phyloP scores from a whole-genome alignment of 2,888 invertebrate species.

The Cheilosia vulpina region DNA sequence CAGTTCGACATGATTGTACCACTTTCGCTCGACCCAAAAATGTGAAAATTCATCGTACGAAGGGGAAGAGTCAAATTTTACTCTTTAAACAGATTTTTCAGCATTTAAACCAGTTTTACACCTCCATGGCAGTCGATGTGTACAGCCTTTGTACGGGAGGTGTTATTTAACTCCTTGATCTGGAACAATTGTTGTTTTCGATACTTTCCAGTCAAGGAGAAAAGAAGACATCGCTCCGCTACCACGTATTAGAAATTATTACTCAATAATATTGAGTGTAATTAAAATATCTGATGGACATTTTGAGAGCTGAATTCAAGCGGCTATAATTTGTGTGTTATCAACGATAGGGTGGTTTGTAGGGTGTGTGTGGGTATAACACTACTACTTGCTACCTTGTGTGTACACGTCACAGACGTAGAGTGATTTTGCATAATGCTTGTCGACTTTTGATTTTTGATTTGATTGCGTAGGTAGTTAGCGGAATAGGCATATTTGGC shows the following conservation, averaged over 20 bases:
- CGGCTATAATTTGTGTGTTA: conserved; percentile 37
- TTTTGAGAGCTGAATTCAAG: conserved; percentile 24
- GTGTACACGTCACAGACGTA: conserved; percentile 36
- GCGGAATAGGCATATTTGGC: neutral
- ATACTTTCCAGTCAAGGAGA: neutral
- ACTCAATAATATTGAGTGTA: conserved; percentile 38
- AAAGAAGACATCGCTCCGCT: conserved; percentile 22
- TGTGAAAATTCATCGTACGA: conserved; percentile 42
- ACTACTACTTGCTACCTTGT: conserved; percentile 5
- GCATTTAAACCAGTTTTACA: conserved; percentile 57
- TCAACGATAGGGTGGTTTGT: conserved; percentile 6
- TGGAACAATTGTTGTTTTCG: conserved; percentile 21
- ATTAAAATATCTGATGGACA: conserved; percentile 21
- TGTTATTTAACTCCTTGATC: conserved; percentile 56
- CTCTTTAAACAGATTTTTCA: conserved; percentile 29
- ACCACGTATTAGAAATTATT: conserved; percentile 58
- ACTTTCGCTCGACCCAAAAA: conserved; percentile 72
- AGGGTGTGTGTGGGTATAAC: neutral
- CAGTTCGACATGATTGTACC: conserved; percentile 30
- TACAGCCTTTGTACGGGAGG: neutral
- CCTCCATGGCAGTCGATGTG: conserved; percentile 22
- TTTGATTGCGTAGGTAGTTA: neutral
- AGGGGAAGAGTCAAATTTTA: conserved; percentile 53
- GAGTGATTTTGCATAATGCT: conserved; percentile 12
- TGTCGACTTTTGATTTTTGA: neutral